Base-by-base conservation (phyloP, 1,140 invertebrate species). In the Maniola jurtina region DNA sequence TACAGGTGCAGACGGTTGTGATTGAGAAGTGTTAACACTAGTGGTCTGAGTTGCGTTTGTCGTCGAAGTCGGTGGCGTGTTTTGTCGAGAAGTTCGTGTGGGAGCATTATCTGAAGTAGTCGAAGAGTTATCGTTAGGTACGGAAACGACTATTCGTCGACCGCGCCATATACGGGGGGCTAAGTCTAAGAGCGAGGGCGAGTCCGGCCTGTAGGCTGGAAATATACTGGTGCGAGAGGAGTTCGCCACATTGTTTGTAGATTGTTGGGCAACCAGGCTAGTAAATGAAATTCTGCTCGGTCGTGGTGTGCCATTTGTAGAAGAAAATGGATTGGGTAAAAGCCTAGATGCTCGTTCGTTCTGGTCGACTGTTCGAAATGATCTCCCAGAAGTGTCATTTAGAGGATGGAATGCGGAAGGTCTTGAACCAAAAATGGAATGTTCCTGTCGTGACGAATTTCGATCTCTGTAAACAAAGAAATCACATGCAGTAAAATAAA, bases 371-470 rank as follows among this genome's bases (percentile, higher is more conserved):
- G 79, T 78, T 50, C 81, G 70, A 35, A 82, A 79, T 13, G 83
- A 76, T 57, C 83, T 61, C 25, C 81, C 75, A 5, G 69, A 58
- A 36, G 40, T 64, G 16, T 85, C 83, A 33, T 65, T 79, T 6
- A 91, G 64, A 0, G 85, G 88, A 64, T 88, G 85, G 68, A 91
- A 91, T 56, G 88, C 86, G 8, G 89, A 91, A 3, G 84, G 76
- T 64, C 81, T 73, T 5, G 85, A 88, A 54, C 83, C 82, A 66
- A 89, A 86, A 14, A 70, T 60, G 0, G 80, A 77, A 61, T 73
- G 75, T 55, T 83, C 79, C 57, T 69, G 74, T 45, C 70, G 72
- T 6, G 72, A 42, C 34, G 66, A 64, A 42, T 74, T 75, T 68
- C 73, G 71, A 68, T 70, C 73, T 70, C 84, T 86, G 65, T 66